Conservation (phyloP, 2,797 vertebrate species). For the Limnodromus scolopaceus region DNA sequence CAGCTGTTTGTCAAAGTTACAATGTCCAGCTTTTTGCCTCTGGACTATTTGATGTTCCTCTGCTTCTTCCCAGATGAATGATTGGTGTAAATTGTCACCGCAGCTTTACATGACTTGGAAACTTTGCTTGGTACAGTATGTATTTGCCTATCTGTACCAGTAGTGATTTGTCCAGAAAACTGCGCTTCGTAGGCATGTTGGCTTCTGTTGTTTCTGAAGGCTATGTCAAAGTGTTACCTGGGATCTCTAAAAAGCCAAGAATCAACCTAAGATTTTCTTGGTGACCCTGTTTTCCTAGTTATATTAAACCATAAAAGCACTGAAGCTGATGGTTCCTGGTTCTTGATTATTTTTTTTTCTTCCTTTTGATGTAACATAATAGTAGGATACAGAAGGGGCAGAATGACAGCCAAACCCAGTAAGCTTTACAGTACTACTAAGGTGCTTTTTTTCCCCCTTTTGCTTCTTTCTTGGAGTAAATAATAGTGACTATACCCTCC, state of each 20-base stretch:
- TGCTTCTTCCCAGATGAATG: background rate
- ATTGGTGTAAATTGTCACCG: background rate
- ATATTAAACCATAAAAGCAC: background rate
- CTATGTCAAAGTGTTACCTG: background rate
- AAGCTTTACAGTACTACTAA: background rate
- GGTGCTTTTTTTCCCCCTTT: background rate
- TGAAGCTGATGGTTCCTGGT: background rate
- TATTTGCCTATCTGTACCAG: background rate
- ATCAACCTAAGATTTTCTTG: background rate
- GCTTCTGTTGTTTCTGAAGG: background rate
- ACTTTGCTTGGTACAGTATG: background rate
- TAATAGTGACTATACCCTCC: background rate
- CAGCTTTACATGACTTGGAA: background rate
- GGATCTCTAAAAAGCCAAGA: background rate
- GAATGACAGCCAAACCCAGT: background rate
- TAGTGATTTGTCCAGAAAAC: background rate
- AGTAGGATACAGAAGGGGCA: background rate
- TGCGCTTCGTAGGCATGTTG: accelerated
- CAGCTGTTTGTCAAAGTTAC: background rate
- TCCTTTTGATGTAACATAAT: background rate
- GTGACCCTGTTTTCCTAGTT: background rate
- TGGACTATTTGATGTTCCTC: background rate
- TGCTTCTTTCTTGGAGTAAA: background rate
- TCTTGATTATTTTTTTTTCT: background rate
- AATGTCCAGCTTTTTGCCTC: background rate